These are phyloP conservation scores for Onychostruthus taczanowskii DNA, from an alignment of 2,113 vertebrate genomes.

Conservation along the genomic window DNA sequence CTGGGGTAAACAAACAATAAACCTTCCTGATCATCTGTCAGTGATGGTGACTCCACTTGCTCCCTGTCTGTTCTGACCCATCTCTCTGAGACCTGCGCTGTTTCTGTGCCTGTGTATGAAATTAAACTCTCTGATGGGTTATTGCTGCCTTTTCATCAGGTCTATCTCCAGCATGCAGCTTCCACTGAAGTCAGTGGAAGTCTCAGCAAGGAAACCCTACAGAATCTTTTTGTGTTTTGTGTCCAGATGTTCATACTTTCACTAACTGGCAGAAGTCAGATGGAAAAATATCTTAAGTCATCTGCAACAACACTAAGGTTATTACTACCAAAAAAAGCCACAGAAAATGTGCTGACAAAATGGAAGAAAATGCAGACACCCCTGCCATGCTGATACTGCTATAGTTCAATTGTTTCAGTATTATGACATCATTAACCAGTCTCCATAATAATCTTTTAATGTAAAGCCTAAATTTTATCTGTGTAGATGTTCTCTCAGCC, in stretches of 20 bases:
- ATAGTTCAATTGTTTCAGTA: background rate
- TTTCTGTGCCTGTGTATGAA: background rate
- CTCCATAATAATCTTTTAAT: background rate
- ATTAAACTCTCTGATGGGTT: background rate
- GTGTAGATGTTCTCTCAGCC: background rate
- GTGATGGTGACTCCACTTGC: background rate
- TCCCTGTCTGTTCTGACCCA: background rate
- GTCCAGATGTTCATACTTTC: background rate
- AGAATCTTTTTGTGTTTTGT: background rate
- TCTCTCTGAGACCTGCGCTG: background rate
- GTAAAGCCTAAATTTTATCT: background rate
- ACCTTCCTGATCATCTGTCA: background rate
- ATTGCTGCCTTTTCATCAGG: background rate
- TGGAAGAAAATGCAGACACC: background rate
- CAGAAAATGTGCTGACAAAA: background rate
- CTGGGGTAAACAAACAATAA: background rate
- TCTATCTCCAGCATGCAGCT: background rate
- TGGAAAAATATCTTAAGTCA: constrained; percentile 3
- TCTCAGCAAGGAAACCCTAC: background rate
- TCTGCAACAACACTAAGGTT: background rate
- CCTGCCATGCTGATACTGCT: background rate
- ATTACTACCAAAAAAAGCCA: background rate
- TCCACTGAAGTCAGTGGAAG: background rate
- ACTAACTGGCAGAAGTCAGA: background rate
- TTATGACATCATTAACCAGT: background rate